Evolutionary conservation across 2,113 vertebrate genomes (phyloP).

Genomic region (Mormoops blainvillei): DNA sequence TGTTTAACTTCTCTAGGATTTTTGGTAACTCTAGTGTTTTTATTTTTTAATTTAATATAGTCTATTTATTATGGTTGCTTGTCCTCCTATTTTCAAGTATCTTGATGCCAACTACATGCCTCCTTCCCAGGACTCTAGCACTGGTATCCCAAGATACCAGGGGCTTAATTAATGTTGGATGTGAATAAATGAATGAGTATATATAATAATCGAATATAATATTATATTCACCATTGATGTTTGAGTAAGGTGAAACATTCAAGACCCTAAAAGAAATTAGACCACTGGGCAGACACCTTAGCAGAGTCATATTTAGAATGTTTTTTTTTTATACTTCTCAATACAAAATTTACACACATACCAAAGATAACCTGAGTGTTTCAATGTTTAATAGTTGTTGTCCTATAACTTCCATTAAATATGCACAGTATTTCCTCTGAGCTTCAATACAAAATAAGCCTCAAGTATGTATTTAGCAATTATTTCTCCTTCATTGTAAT

Average conservation of each 20-base stretch:
- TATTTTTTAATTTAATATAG: background rate
- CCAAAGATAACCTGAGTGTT: background rate
- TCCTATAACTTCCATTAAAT: background rate
- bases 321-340: background rate
- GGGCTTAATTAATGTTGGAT: background rate
- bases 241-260: background rate
- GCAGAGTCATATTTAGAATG: background rate
- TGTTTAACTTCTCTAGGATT: background rate
- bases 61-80: background rate
- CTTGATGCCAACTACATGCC: background rate
- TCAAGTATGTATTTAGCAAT: background rate
- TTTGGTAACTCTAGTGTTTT: background rate
- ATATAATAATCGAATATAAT: background rate
- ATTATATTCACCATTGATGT: background rate
- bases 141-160: background rate
- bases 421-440: background rate
- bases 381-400: background rate
- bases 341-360: background rate
- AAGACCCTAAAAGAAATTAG: background rate
- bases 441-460: background rate
- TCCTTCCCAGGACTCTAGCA: background rate
- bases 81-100: background rate
- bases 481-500: constrained; percentile 6
- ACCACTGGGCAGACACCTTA: background rate
- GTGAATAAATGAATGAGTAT: background rate